Percentiles rank a stretch among this genome's conserved stretches.
phyloP scores from a whole-genome alignment of 2,888 invertebrate genomes.

The Bibio marci region DNA sequence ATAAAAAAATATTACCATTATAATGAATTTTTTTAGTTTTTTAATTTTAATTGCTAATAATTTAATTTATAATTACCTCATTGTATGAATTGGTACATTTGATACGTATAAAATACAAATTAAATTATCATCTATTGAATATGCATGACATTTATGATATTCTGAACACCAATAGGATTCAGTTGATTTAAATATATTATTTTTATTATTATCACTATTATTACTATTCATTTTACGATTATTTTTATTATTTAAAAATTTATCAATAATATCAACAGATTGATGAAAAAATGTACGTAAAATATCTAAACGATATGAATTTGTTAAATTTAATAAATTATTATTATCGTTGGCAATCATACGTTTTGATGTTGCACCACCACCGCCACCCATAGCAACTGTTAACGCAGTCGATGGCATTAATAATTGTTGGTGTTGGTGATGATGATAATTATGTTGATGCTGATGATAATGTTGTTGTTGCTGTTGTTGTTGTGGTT shows the following conservation, averaged over 20 bases:
- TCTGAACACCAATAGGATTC: slow-evolving; percentile 76
- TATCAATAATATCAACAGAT: slow-evolving; percentile 36
- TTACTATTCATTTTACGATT: slow-evolving; percentile 5
- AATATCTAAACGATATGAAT: slow-evolving; percentile 51
- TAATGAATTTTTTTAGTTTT: too few relatives aligned
- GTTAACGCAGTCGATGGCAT: too few relatives aligned
- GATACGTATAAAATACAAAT: slow-evolving; percentile 58
- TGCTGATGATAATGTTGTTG: too few relatives aligned
- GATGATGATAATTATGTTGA: too few relatives aligned
- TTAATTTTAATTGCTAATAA: background rate
- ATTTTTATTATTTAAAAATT: slow-evolving; percentile 19
- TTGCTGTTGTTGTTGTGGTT: too few relatives aligned
- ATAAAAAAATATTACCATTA: slow-evolving; percentile 7
- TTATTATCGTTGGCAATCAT: too few relatives aligned
- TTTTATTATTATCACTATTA: slow-evolving; percentile 6
- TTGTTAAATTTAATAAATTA: slow-evolving; percentile 23
- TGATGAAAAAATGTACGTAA: slow-evolving; percentile 60
- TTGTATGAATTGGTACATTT: slow-evolving; percentile 55
- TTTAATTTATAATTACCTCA: slow-evolving; percentile 34
- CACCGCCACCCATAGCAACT: too few relatives aligned
- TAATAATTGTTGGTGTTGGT: too few relatives aligned
- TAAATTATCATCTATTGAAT: slow-evolving; percentile 44
- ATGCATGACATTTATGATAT: slow-evolving; percentile 70
- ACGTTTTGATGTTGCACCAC: too few relatives aligned
- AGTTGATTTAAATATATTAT: slow-evolving; percentile 1